Evolutionary conservation across 2,797 vertebrate genomes (phyloP).

Genomic region (Falco naumanni): DNA sequence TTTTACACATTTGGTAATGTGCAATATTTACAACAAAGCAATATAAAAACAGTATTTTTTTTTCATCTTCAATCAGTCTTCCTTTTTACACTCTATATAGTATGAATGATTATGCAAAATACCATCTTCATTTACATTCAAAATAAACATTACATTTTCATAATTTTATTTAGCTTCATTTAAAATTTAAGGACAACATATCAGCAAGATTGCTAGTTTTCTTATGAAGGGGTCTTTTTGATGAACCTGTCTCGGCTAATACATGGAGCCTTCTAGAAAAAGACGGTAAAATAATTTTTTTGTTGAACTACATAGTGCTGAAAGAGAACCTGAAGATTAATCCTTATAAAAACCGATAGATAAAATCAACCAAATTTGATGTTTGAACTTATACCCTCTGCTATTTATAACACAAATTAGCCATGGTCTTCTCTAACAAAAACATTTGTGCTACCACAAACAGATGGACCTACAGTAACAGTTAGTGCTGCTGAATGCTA

Average conservation of each 20-base stretch:
- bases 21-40: not conserved
- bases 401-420: not conserved
- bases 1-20: not conserved
- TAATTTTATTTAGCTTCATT: not conserved
- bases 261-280: not conserved
- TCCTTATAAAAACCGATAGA: not conserved
- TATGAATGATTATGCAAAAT: not conserved
- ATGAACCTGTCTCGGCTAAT: not conserved
- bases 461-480: conserved; percentile 78
- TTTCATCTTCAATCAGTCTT: not conserved
- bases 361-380: not conserved
- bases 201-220: not conserved
- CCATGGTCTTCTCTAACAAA: not conserved
- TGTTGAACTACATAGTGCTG: not conserved
- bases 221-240: not conserved
- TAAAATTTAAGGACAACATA: not conserved
- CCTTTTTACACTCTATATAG: not conserved
- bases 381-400: not conserved
- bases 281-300: not conserved
- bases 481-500: conserved; percentile 63
- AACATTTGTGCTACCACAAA: not conserved
- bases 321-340: not conserved
- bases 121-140: not conserved
- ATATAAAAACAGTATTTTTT: not conserved
- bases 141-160: not conserved